Conservation (phyloP, 2,888 invertebrate genomes). For the Cistogaster globosa region DNA sequence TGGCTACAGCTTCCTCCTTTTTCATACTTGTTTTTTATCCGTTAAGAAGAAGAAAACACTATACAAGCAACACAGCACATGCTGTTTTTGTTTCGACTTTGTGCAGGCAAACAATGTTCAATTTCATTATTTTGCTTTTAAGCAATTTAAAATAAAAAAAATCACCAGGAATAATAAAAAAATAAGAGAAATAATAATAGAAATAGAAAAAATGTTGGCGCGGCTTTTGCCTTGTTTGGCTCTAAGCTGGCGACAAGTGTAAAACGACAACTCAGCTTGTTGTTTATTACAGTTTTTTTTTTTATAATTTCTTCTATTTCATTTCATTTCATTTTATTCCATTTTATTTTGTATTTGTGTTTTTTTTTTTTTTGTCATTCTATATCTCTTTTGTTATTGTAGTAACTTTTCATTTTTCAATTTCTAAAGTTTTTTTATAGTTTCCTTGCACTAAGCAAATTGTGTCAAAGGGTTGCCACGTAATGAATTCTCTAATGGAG, state of each 20-base stretch:
- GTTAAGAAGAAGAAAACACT: conserved; percentile 2
- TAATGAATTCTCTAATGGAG: not conserved
- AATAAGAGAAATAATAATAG: conserved; percentile 17
- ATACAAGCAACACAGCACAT: conserved; percentile 54
- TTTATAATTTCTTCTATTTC: conserved; percentile 5
- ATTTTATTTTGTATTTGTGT: too few relatives aligned
- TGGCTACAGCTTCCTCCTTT: not conserved
- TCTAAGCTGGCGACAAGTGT: conserved; percentile 80
- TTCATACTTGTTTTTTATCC: not conserved
- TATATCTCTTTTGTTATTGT: conserved; percentile 25
- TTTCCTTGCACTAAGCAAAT: conserved; percentile 13
- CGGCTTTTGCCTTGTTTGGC: conserved; percentile 79
- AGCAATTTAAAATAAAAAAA: conserved; percentile 63
- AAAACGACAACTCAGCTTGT: conserved; percentile 77
- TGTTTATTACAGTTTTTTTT: conserved; percentile 21
- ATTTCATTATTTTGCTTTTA: conserved; percentile 66
- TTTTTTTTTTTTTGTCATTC: not conserved
- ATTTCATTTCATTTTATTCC: conserved; percentile 1
- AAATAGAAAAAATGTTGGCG: conserved; percentile 69
- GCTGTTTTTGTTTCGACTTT: conserved; percentile 55
- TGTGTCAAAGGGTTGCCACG: conserved; percentile 24
- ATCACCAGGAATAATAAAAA: conserved; percentile 2
- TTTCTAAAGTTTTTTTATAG: conserved; percentile 39
- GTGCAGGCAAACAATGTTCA: conserved; percentile 40
- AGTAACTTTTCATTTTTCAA: conserved; percentile 42